Evolutionary conservation across 2,888 invertebrate genomes (phyloP).

Genomic region (Prosapia bicincta): DNA sequence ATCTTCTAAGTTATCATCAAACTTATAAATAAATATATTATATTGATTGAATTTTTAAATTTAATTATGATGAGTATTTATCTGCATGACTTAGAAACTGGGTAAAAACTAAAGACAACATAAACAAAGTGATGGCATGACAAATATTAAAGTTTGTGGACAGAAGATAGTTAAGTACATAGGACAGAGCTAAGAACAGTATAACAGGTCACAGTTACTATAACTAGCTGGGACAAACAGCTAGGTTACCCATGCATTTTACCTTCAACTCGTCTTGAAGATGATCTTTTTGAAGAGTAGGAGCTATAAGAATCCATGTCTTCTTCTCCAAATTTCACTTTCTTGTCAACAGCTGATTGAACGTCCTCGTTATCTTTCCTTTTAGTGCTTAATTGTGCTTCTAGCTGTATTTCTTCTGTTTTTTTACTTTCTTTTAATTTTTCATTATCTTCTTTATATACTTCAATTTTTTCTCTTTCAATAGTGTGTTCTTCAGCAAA

Average conservation of each 20-base stretch:
- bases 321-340: constrained; percentile 26
- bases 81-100: not conserved
- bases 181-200: not conserved
- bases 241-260: not conserved
- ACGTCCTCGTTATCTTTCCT: not conserved
- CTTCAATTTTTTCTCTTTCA: constrained; percentile 37
- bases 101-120: not conserved
- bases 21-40: too few species aligned
- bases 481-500: not conserved
- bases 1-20: too few species aligned
- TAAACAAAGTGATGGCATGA: not conserved
- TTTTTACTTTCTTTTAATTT: not conserved
- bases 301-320: constrained; percentile 35
- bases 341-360: not conserved
- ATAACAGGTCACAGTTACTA: not conserved
- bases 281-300: constrained; percentile 21
- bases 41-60: not conserved
- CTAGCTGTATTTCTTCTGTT: not conserved
- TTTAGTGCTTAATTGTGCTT: not conserved
- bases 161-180: not conserved
- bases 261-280: constrained; percentile 23
- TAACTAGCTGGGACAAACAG: not conserved
- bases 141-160: not conserved
- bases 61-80: not conserved
- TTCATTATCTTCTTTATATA: not conserved